A percentile compares a stretch with the other conserved stretches of the same genome.
These are phyloP conservation scores for Camponotus pennsylvanicus DNA, from an alignment of 1,140 invertebrate genomes.

Conservation along the genomic window DNA sequence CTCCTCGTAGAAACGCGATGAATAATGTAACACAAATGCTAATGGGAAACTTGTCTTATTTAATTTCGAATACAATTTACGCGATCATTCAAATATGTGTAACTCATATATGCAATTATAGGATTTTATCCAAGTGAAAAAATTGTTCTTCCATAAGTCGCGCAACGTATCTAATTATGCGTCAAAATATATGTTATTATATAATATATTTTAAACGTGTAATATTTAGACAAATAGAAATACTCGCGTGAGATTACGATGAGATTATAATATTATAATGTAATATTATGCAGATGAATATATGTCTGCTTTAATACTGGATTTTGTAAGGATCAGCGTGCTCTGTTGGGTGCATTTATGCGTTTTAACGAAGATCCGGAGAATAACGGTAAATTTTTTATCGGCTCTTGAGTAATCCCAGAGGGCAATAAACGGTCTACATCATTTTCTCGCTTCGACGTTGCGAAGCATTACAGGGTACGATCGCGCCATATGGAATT, in stretches of 20 bases:
- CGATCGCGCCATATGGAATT: background rate
- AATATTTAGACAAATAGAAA: background rate
- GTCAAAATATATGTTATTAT: background rate
- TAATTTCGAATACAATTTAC: constrained; percentile 13
- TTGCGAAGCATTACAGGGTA: constrained; percentile 29
- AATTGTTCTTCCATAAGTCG: no score
- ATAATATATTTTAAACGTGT: background rate
- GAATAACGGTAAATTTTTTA: constrained; percentile 45
- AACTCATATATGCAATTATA: background rate
- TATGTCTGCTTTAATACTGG: constrained; percentile 23
- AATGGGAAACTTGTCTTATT: background rate
- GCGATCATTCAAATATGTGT: background rate
- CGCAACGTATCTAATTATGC: background rate
- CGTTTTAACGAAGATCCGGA: constrained; percentile 32
- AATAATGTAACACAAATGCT: background rate
- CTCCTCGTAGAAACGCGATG: background rate
- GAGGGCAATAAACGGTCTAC: constrained; percentile 39
- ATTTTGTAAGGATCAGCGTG: constrained; percentile 32
- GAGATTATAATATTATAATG: no score
- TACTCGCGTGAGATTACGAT: background rate
- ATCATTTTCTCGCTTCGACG: constrained; percentile 51
- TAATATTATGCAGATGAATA: constrained; percentile 3
- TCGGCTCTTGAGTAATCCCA: constrained; percentile 44
- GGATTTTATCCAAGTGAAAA: background rate
- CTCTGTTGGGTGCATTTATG: constrained; percentile 8